Base-by-base conservation (phyloP, 2,113 vertebrate genomes). In the Macquaria ambigua region DNA sequence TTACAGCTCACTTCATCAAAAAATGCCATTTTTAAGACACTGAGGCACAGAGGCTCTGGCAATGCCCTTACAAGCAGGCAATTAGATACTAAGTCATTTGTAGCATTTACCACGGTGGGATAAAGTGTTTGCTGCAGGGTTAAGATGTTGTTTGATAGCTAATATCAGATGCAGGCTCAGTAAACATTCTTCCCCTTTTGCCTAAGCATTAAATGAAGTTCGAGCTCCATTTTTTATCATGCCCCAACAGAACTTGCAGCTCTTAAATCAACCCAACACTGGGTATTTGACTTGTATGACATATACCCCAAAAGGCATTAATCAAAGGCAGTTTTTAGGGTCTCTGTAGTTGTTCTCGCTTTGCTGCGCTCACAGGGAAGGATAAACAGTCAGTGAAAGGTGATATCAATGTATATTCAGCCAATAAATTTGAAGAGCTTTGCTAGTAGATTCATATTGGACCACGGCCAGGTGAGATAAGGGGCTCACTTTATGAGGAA, bases 1-100 rank as follows among this genome's bases (percentile, higher is more conserved):
- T 81, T 86, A 75, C 86, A 92, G 86, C 89, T 89, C 80, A 80
- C 70, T 88, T 87, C 61, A 90, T 86, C 43, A 82, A 59, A 72
- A 81, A 67, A 66, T 69, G 50, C 41, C 59, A 77, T 92, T 74
- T 73, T 52, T 85, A 2, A 87, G 59, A 12, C 12, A 50, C 11
- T 25, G 74, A 82, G 5, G 39, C 63, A 41, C 52, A 18, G 20
- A 73, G 58, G 48, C 55, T 55, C 64, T 77, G 71, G 53, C 25
- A 46, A 62, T 77, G 21, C 58, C 83, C 62, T 79, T 76, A 72
- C 58, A 85, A 20, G 69, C 73, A 79, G 63, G 66, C 79, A 55
- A 82, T 84, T 77, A 62, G 37, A 82, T 34, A 80, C 37, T 1
- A 28, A 88, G 68, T 74, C 76, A 69, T 82, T 78, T 87, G 41